Percentiles rank a stretch among this genome's conserved stretches.
These are phyloP conservation scores for Antheraea mylitta DNA, from an alignment of 1,140 invertebrate genomes.

Conservation along the genomic window DNA sequence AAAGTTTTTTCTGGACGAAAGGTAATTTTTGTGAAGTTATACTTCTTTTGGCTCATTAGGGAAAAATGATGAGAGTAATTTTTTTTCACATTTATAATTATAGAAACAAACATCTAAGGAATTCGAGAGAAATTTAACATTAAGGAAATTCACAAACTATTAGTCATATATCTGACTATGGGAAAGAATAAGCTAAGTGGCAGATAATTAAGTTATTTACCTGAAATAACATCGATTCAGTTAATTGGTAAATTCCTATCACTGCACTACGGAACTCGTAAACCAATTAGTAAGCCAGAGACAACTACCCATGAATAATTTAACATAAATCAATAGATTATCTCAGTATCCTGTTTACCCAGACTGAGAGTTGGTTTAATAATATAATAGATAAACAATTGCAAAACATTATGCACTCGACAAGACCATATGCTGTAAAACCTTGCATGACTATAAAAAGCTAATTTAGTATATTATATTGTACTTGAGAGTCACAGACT, in stretches of 20 bases:
- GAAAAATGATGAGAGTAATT: too few relatives aligned
- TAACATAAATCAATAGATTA: conserved; percentile 2
- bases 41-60: too few relatives aligned
- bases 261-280: neutral
- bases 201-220: too few relatives aligned
- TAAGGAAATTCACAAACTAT: too few relatives aligned
- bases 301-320: neutral
- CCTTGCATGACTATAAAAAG: conserved; percentile 27
- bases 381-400: neutral
- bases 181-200: too few relatives aligned
- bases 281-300: neutral
- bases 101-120: too few relatives aligned
- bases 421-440: conserved; percentile 24
- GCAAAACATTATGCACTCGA: conserved; percentile 16
- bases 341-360: neutral
- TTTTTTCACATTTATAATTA: too few relatives aligned
- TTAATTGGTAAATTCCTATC: neutral
- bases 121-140: too few relatives aligned
- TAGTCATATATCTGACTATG: too few relatives aligned
- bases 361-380: neutral
- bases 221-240: too few relatives aligned
- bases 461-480: conserved; percentile 28
- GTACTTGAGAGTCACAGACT: conserved; percentile 12
- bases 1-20: too few relatives aligned
- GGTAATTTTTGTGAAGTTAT: too few relatives aligned